Percentiles rank a stretch among this genome's conserved stretches.
Evolutionary conservation across 2,113 vertebrate species (phyloP).

Genomic region (Pteropus alecto): DNA sequence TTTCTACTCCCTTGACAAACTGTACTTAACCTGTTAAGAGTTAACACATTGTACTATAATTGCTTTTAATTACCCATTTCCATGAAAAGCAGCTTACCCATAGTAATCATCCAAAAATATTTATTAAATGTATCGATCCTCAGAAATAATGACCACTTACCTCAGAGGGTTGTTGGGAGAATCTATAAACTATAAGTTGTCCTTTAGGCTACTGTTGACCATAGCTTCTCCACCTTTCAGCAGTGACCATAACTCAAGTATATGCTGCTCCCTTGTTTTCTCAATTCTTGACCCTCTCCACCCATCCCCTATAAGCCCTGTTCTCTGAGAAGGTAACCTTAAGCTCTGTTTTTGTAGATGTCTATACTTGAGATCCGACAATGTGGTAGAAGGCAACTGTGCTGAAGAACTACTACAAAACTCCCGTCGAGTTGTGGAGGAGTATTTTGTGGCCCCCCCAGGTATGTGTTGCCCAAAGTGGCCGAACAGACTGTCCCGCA

Average conservation of each 20-base stretch:
- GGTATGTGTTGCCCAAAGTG: conserved; percentile 80
- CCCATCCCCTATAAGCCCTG: not conserved
- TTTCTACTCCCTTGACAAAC: not conserved
- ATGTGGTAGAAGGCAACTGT: conserved; percentile 87
- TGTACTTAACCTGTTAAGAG: not conserved
- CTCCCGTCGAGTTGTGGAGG: conserved; percentile 88
- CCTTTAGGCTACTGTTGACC: not conserved
- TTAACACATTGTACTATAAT: not conserved
- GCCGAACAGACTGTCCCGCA: not conserved
- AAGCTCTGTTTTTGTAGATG: conserved; percentile 79
- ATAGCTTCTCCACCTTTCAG: not conserved
- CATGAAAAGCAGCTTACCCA: not conserved
- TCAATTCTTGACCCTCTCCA: not conserved
- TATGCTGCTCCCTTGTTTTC: not conserved
- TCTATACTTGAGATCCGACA: conserved; percentile 89
- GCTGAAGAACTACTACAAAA: conserved; percentile 88
- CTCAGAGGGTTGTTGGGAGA: not conserved
- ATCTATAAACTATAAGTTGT: not conserved
- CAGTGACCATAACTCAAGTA: not conserved
- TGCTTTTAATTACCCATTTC: not conserved
- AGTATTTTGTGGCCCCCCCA: conserved; percentile 96
- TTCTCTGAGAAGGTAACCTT: not conserved
- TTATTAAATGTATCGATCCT: not conserved
- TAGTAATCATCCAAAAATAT: not conserved
- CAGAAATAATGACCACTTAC: conserved; percentile 24